A percentile compares a stretch with the other conserved stretches of the same genome.
phyloP scores from a whole-genome alignment of 2,888 invertebrate species.

The Chrysopilus asiliformis region DNA sequence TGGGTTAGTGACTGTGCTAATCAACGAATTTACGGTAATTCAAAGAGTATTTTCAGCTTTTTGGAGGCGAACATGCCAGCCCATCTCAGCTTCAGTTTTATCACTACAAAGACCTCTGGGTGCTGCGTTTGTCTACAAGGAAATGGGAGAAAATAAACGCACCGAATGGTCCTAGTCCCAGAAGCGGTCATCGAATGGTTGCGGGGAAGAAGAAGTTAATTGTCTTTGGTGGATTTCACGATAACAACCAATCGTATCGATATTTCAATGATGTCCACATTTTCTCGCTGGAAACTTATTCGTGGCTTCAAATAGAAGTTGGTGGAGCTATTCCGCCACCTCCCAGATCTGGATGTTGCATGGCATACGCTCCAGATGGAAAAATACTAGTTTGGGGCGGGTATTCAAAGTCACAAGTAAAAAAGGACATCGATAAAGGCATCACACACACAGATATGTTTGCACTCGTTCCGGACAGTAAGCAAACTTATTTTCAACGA shows the following conservation, averaged over 20 bases:
- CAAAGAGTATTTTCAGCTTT: slow-evolving; percentile 32
- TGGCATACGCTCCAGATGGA: slow-evolving; percentile 40
- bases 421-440: slow-evolving; percentile 63
- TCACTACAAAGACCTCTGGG: slow-evolving; percentile 87
- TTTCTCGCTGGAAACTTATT: slow-evolving; percentile 66
- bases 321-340: slow-evolving; percentile 50
- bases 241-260: slow-evolving; percentile 72
- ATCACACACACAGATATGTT: slow-evolving; percentile 58
- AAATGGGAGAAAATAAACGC: slow-evolving; percentile 75
- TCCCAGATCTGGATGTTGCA: slow-evolving; percentile 65
- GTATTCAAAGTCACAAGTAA: slow-evolving; percentile 58
- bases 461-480: slow-evolving; percentile 48
- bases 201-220: slow-evolving; percentile 61
- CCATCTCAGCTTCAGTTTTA: slow-evolving; percentile 84
- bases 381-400: slow-evolving; percentile 61
- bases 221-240: slow-evolving; percentile 86
- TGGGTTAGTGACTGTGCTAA: slow-evolving; percentile 39
- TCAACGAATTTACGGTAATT: neutral
- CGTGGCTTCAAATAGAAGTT: slow-evolving; percentile 60
- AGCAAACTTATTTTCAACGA: slow-evolving; percentile 21
- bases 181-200: slow-evolving; percentile 84
- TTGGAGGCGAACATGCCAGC: slow-evolving; percentile 89
- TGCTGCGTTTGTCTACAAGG: slow-evolving; percentile 57
- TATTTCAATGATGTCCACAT: slow-evolving; percentile 79
- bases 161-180: slow-evolving; percentile 64